These are phyloP conservation scores for Ethmia dodecea DNA, from an alignment of 2,888 invertebrate species.

Conservation along the genomic window DNA sequence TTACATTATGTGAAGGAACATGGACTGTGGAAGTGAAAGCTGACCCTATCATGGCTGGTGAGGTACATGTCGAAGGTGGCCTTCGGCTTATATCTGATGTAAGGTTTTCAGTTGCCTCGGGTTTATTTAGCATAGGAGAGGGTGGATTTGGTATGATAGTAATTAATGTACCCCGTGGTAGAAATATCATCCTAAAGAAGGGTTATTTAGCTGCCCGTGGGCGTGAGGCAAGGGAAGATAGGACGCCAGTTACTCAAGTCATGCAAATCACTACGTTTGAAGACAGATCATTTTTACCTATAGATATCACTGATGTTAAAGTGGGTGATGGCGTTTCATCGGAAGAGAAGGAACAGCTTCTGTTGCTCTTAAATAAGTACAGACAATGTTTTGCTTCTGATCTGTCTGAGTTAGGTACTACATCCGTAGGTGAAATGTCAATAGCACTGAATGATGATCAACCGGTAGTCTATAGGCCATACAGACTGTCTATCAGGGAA, in stretches of 20 bases:
- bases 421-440: conserved; percentile 9
- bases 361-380: conserved; percentile 1
- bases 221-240: too few relatives aligned
- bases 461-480: conserved; percentile 13
- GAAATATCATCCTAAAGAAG: too few relatives aligned
- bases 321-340: background rate
- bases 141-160: too few relatives aligned
- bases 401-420: conserved; percentile 8
- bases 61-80: conserved; percentile 1
- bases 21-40: background rate
- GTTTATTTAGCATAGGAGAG: too few relatives aligned
- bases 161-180: too few relatives aligned
- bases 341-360: background rate
- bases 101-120: too few relatives aligned
- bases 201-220: too few relatives aligned
- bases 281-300: background rate
- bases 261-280: background rate
- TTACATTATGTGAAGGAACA: background rate
- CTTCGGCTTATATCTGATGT: too few relatives aligned
- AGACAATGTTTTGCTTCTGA: conserved; percentile 13
- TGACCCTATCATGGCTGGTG: background rate
- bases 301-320: background rate
- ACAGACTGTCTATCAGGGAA: conserved; percentile 10
- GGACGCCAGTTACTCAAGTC: too few relatives aligned
- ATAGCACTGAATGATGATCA: conserved; percentile 9